Evolutionary conservation across 1,140 invertebrate genomes (phyloP), one percentile per base, ranked within the genome.

Genomic region (Lerema accius): DNA sequence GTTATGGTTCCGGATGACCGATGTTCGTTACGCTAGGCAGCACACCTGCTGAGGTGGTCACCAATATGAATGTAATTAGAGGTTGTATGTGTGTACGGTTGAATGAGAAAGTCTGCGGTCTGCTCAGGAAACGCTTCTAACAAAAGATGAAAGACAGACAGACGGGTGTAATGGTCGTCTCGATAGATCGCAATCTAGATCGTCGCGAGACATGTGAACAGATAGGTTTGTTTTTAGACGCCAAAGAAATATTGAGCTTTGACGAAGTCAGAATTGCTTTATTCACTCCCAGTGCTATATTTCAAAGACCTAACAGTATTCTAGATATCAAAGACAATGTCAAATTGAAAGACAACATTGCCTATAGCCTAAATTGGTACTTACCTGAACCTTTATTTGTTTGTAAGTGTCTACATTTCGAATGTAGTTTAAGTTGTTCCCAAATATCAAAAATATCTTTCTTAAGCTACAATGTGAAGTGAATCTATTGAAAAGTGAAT

Each of bases 61-160:
- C 80, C 78, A 79, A 86, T 86, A 86, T 76, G 69, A 83, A 82
- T 71, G 79, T 84, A 84, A 86, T 86, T 83, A 86, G 79, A 82
- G 72, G 71, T 76, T 71, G 69, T 73, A 70, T 82, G 69, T 81
- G 69, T 78, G 68, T 63, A 63, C 64, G 67, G 69, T 72, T 69
- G 61, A 71, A 63, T 68, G 74, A 80, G 75, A 78, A 82, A 81
- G 74, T 75, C 60, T 82, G 80, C 69, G 83, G 83, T 81, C 71
- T 71, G 28, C 63, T 71, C 68, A 78, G 82, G 80, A 85, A 82
- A 76, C 74, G 16, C 40, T 50, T 37, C 16, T 32, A 69, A 76
- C 63, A 74, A 77, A 68, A 67, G 68, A 61, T 37, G 55, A 42
- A 40, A 53, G 37, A 40, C 50, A 28, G 40, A 59, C 55, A 28